Evolutionary conservation across 2,113 vertebrate genomes (phyloP).

Genomic region (Emydura subglobosa): DNA sequence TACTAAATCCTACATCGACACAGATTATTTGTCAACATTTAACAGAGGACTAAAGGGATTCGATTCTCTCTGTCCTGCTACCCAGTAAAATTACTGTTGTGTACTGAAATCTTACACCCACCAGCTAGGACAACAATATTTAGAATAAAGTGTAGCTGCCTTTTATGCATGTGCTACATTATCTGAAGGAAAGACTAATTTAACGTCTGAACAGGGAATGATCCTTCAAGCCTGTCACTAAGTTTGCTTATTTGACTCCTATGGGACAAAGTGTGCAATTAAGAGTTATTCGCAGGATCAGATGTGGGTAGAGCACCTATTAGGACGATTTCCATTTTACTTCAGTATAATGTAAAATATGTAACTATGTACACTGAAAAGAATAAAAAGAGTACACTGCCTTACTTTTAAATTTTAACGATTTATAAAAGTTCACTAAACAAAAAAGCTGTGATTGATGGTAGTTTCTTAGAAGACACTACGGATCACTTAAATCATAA

Average conservation of each 20-base stretch:
- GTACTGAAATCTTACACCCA: neutral
- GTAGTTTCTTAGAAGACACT: conserved; percentile 16
- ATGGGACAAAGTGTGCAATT: rapidly evolving
- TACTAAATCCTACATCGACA: rapidly evolving
- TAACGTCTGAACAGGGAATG: neutral
- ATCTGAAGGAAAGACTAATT: neutral
- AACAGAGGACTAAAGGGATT: neutral
- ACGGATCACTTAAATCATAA: neutral
- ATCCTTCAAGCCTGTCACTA: neutral
- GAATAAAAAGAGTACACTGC: neutral
- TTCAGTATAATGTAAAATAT: neutral
- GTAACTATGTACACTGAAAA: neutral
- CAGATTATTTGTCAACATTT: neutral
- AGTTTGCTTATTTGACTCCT: neutral
- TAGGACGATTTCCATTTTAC: neutral
- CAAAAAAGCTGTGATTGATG: neutral
- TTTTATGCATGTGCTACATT: neutral
- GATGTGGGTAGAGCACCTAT: neutral
- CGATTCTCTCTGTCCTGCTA: neutral
- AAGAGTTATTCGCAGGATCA: neutral
- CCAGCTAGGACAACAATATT: neutral
- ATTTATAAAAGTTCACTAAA: neutral
- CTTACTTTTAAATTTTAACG: neutral
- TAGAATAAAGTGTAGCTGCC: neutral
- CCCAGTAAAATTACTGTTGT: neutral